phyloP scores from a whole-genome alignment of 2,797 vertebrate genomes.

The Botia almorhae region DNA sequence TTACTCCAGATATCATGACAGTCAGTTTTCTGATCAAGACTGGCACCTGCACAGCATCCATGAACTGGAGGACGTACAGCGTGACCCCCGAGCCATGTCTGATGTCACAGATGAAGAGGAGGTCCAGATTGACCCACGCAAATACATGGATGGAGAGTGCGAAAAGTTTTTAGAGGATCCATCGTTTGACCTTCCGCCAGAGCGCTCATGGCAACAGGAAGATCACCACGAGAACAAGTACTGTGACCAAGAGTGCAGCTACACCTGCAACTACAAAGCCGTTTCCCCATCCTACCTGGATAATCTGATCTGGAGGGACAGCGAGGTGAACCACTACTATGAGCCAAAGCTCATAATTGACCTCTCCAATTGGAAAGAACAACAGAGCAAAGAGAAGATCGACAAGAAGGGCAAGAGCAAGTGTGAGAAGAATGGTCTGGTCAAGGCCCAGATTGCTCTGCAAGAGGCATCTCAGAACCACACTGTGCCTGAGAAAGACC shows the following conservation, averaged over 20 bases:
- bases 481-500: conserved; percentile 86
- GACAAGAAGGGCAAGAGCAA: conserved; percentile 97
- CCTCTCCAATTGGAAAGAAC: conserved; percentile 99
- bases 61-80: conserved; percentile 94
- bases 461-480: conserved; percentile 87
- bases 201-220: conserved; percentile 88
- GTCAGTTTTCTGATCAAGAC: conserved; percentile 94
- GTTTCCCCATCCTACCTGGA: conserved; percentile 94
- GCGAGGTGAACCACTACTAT: conserved; percentile 99
- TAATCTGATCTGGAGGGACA: conserved; percentile 96
- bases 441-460: conserved; percentile 94
- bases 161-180: conserved; percentile 96
- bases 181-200: conserved; percentile 87
- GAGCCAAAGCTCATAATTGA: conserved; percentile 99
- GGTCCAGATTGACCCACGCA: conserved; percentile 94
- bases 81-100: conserved; percentile 92
- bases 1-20: conserved; percentile 89
- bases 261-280: conserved; percentile 97
- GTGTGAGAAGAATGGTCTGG: conserved; percentile 96
- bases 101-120: conserved; percentile 95
- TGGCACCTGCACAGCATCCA: conserved; percentile 95
- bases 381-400: conserved; percentile 94
- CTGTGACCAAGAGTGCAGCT: conserved; percentile 95
- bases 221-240: conserved; percentile 98
- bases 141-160: conserved; percentile 93